These are phyloP conservation scores for Tokudaia muenninki DNA, from an alignment of 2,797 vertebrate genomes.

Conservation along the genomic window DNA sequence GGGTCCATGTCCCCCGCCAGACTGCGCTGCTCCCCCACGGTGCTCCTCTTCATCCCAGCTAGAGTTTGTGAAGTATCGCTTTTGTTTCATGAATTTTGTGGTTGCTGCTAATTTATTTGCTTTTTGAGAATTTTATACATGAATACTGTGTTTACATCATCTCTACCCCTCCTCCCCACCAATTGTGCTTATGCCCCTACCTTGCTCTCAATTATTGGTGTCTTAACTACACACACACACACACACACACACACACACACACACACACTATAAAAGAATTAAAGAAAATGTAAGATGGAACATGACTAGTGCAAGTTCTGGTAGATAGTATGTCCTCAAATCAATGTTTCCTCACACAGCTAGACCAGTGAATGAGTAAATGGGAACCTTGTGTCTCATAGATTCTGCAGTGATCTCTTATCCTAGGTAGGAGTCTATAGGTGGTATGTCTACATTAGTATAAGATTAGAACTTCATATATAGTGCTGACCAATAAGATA, in stretches of 20 bases:
- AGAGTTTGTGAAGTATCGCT: background rate
- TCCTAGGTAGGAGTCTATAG: background rate
- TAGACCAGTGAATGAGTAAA: slow-evolving; percentile 5
- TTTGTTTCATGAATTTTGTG: background rate
- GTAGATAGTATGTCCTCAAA: background rate
- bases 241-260: too few species aligned
- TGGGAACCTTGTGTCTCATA: background rate
- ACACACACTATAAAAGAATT: background rate
- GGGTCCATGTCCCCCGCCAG: background rate
- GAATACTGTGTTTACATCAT: background rate
- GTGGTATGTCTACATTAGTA: background rate
- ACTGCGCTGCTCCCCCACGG: background rate
- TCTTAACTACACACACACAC: background rate
- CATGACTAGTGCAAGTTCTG: background rate
- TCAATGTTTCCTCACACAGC: background rate
- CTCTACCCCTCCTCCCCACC: background rate
- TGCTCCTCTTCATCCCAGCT: background rate
- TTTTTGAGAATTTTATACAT: background rate
- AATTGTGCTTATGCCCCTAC: background rate
- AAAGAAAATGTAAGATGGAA: background rate
- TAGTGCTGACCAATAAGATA: background rate
- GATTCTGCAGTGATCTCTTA: background rate
- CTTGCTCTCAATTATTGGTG: background rate
- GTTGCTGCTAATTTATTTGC: background rate
- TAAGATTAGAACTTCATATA: background rate